Conservation (phyloP, 2,888 invertebrate genomes). For the Chaitophorus viminalis region DNA sequence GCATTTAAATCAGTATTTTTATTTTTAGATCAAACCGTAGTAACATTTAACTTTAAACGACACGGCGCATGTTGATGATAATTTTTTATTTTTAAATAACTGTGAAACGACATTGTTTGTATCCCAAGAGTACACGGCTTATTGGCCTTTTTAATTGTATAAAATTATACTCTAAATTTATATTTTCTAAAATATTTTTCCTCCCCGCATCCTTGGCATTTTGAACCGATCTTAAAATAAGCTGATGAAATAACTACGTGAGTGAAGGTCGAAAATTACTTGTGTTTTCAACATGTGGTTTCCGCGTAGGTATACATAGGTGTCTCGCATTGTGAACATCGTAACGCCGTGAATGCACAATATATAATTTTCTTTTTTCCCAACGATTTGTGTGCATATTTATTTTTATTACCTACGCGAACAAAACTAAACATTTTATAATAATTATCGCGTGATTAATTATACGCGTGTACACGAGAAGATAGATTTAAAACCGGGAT, state of each 20-base stretch:
- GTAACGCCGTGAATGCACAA: neutral
- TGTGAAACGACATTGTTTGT: conserved; percentile 7
- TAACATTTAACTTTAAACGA: conserved; percentile 12
- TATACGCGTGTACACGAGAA: neutral
- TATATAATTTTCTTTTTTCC: neutral
- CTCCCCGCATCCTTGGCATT: neutral
- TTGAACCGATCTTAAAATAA: neutral
- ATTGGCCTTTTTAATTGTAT: neutral
- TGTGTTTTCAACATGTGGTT: neutral
- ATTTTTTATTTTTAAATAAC: conserved; percentile 27
- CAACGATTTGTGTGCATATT: neutral
- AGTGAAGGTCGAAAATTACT: neutral
- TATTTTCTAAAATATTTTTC: neutral
- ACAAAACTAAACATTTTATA: neutral
- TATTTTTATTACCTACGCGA: neutral
- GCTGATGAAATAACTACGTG: neutral
- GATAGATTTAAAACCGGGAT: conserved; percentile 5
- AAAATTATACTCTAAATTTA: neutral
- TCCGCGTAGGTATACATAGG: too few relatives aligned
- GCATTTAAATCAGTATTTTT: neutral
- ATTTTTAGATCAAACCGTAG: conserved; percentile 4
- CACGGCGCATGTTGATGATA: conserved; percentile 4
- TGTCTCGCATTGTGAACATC: too few relatives aligned
- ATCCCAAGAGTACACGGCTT: neutral
- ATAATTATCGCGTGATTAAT: neutral